Evolutionary conservation across 2,888 invertebrate genomes (phyloP).

Genomic region (Dione vanillae): DNA sequence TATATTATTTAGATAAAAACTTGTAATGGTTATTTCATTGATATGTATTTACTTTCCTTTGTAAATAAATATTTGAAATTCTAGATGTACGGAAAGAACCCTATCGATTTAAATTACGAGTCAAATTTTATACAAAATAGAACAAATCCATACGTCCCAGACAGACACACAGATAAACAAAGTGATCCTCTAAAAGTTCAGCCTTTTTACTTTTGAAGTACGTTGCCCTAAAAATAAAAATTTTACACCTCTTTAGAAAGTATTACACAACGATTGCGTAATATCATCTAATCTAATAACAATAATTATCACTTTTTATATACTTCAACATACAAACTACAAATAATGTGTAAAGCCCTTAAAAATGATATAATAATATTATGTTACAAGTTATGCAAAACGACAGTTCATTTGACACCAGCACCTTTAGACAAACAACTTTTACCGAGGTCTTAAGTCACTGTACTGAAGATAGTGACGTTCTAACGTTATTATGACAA

Average conservation of each 20-base stretch:
- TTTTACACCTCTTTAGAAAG: background rate
- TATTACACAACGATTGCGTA: background rate
- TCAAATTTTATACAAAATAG: too few relatives aligned
- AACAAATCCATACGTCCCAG: too few relatives aligned
- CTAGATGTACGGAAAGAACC: too few relatives aligned
- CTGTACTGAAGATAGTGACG: constrained; percentile 17
- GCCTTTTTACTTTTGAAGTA: background rate
- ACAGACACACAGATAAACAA: too few relatives aligned
- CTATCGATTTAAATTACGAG: too few relatives aligned
- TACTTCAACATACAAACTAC: background rate
- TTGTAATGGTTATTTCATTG: too few relatives aligned
- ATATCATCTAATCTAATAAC: background rate
- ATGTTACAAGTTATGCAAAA: constrained; percentile 1
- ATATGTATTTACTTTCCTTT: too few relatives aligned
- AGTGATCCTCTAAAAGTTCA: too few relatives aligned
- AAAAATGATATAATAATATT: background rate
- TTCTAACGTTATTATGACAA: constrained; percentile 4
- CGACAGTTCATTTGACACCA: constrained; percentile 9
- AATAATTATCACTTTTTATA: constrained; percentile 3
- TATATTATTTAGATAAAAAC: too few relatives aligned
- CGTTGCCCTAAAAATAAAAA: background rate
- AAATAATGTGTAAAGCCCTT: background rate
- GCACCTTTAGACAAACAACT: constrained; percentile 32
- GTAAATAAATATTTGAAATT: too few relatives aligned
- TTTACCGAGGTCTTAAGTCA: constrained; percentile 31